A percentile compares a stretch with the other conserved stretches of the same genome.
phyloP scores from a whole-genome alignment of 2,113 vertebrate species.

The Monopterus albus region DNA sequence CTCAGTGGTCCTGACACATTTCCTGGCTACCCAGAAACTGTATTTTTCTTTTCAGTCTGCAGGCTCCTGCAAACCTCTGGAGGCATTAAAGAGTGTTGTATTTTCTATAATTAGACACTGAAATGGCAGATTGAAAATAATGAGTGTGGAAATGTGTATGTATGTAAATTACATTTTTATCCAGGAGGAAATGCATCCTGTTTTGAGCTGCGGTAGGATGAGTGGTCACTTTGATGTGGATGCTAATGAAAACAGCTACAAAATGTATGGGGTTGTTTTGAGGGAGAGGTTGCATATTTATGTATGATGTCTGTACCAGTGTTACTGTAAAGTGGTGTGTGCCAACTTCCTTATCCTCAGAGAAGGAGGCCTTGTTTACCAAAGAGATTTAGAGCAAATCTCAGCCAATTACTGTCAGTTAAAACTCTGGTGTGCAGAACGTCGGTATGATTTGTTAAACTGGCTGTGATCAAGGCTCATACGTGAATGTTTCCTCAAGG shows the following conservation, averaged over 20 bases:
- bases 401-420: constrained; percentile 52
- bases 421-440: constrained; percentile 17
- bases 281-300: background rate
- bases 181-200: background rate
- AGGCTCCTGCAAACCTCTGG: constrained; percentile 21
- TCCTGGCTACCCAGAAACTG: constrained; percentile 5
- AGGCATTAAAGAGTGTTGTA: constrained; percentile 45
- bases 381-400: constrained; percentile 30
- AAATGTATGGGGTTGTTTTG: constrained; percentile 11
- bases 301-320: too few relatives aligned
- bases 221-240: constrained; percentile 34
- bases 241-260: constrained; percentile 39
- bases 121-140: constrained; percentile 50
- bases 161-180: constrained; percentile 11
- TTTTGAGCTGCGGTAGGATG: background rate
- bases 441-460: constrained; percentile 40
- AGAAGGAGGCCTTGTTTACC: constrained; percentile 41
- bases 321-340: background rate
- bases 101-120: constrained; percentile 53
- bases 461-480: constrained; percentile 39
- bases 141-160: constrained; percentile 26
- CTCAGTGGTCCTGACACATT: constrained; percentile 43
- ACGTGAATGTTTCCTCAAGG: constrained; percentile 29
- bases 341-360: constrained; percentile 28
- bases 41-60: constrained; percentile 22